These are phyloP conservation scores for Gobio occitaniae DNA, from an alignment of 2,797 vertebrate species.

Conservation along the genomic window DNA sequence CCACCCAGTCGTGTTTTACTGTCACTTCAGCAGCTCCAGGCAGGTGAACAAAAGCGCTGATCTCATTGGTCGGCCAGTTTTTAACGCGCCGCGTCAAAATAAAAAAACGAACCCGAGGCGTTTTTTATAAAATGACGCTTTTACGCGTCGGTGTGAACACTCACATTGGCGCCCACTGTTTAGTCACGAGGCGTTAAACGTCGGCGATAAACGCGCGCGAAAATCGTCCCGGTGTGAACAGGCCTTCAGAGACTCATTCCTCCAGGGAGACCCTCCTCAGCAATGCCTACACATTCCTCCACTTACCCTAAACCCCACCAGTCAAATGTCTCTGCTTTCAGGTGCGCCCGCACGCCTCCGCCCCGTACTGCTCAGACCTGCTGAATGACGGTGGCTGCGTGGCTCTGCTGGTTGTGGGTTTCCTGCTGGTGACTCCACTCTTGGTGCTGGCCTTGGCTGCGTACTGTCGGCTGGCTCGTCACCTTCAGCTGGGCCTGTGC, in stretches of 20 bases:
- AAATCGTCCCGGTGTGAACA: too few species aligned
- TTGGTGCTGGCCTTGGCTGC: slow-evolving; percentile 89
- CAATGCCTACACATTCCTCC: neutral
- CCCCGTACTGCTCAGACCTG: slow-evolving; percentile 80
- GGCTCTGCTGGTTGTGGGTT: slow-evolving; percentile 88
- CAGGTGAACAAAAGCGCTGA: too few species aligned
- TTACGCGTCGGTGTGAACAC: too few species aligned
- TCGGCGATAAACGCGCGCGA: too few species aligned
- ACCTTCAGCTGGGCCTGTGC: slow-evolving; percentile 89
- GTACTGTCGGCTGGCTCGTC: slow-evolving; percentile 87
- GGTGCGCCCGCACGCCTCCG: slow-evolving; percentile 82
- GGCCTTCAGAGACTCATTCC: slow-evolving; percentile 61
- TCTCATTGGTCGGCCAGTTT: too few species aligned
- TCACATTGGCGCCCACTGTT: too few species aligned
- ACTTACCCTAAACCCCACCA: neutral
- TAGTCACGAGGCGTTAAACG: too few species aligned
- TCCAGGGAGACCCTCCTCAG: neutral
- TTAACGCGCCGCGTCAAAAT: too few species aligned
- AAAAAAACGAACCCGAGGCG: too few species aligned
- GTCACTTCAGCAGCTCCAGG: too few species aligned
- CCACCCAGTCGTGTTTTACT: too few species aligned
- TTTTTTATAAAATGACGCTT: too few species aligned
- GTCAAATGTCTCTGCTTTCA: slow-evolving; percentile 54
- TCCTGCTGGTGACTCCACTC: slow-evolving; percentile 86
- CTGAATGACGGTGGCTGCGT: slow-evolving; percentile 83